Conservation (phyloP, 2,888 invertebrate genomes). For the Luperina testacea region DNA sequence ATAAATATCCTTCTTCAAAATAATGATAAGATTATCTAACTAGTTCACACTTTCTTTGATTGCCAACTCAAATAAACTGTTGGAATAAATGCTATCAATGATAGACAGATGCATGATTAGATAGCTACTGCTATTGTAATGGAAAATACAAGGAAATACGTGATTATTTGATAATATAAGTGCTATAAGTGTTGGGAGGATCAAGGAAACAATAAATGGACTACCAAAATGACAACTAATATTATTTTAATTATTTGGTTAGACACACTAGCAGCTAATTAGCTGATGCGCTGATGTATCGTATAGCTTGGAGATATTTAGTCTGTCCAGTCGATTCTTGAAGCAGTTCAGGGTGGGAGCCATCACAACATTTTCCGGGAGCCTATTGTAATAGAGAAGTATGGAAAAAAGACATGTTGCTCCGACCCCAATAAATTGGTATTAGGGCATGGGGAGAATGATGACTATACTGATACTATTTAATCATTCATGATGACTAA, state of each 20-base stretch:
- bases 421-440: background rate
- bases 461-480: background rate
- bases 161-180: conserved; percentile 46
- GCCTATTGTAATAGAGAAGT: background rate
- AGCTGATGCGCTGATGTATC: no score
- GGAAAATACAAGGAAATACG: conserved; percentile 52
- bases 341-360: no score
- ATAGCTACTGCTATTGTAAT: conserved; percentile 37
- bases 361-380: no score
- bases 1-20: conserved; percentile 43
- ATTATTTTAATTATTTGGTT: no score
- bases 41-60: conserved; percentile 26
- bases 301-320: no score
- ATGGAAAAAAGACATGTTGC: background rate
- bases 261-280: no score
- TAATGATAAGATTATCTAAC: conserved; percentile 39
- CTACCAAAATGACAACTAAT: background rate
- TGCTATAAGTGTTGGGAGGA: background rate
- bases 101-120: conserved; percentile 58
- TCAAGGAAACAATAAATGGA: background rate
- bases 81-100: conserved; percentile 39
- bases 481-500: background rate
- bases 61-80: conserved; percentile 27
- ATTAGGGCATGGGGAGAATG: background rate
- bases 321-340: no score